Base-by-base conservation (phyloP, 2,888 invertebrate genomes). In the Gryllus longicercus region DNA sequence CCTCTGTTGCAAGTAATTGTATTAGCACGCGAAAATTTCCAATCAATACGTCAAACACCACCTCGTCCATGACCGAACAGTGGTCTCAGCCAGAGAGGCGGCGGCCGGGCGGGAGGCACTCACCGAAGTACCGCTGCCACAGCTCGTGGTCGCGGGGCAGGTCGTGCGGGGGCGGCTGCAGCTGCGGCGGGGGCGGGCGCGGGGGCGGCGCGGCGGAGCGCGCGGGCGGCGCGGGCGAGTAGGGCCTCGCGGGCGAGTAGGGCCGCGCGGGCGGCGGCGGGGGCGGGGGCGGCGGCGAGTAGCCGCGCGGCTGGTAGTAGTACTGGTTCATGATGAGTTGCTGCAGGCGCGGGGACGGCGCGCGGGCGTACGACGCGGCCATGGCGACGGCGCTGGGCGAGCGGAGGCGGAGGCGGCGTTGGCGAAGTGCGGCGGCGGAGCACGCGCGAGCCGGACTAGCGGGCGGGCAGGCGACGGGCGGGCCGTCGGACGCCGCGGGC, bases 81-180 rank as follows among this genome's bases (percentile, higher is more conserved):
- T 8, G 0, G 38, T 38, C 38, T 38, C 38, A 25, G 25, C 25
- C 25, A 25, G 25, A 25, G 25, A 25, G 25, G 25, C 25, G 25
- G 25, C 25, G 38, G 5, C 38, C 4, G 38, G 38, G 38, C 38
- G 38, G 38, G 1, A 38, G 3, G 14, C 63, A 63, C 63, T 63
- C 63, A 63, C 63, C 63, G 63, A 63, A 63, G 16, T 63, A 63
- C 63, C 63, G 63, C 63, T 63, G 63, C 63, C 63, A 63, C 63
- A 63, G 63, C 16, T 63, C 14, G 16, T 63, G 63, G n/a, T 63
- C 63, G 14, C 63, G 14, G 16, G 63, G 63, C 63, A 63, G 63
- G n/a, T 63, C 16, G 11, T 63, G 63, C 63, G 63, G 63, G 63
- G 63, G 63, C n/a, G 63, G 63, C 14, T 18, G 14, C 63, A n/a